phyloP scores from a whole-genome alignment of 2,113 vertebrate genomes.

The Hyperopisus bebe region DNA sequence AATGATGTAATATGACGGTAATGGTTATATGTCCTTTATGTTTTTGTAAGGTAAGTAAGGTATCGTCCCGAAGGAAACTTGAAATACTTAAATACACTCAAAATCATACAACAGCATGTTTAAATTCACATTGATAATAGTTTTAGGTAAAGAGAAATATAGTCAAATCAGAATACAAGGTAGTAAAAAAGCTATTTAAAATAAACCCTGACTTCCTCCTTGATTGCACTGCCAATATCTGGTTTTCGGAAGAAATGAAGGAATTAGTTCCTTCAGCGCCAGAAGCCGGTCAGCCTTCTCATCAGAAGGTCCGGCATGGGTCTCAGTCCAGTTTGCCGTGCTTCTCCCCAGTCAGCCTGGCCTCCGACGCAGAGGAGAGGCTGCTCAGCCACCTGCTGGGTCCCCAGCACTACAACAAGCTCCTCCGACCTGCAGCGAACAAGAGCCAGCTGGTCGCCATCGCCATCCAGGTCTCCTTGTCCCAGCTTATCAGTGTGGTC shows the following conservation, averaged over 20 bases:
- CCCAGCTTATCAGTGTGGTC: conserved; percentile 71
- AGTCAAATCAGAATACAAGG: not conserved
- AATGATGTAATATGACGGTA: not conserved
- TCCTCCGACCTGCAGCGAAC: conserved; percentile 67
- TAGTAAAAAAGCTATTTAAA: not conserved
- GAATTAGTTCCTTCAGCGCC: not conserved
- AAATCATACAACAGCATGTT: not conserved
- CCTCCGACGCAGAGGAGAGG: conserved; percentile 64
- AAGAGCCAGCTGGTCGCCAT: conserved; percentile 69
- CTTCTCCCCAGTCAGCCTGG: conserved; percentile 43
- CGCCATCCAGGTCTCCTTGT: conserved; percentile 67
- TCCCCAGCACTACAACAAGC: conserved; percentile 67
- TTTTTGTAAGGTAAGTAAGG: not conserved
- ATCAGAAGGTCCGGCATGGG: not conserved
- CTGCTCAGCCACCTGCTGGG: conserved; percentile 63
- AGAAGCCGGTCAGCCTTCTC: not conserved
- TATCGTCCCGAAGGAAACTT: not conserved
- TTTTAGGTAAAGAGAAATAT: not conserved
- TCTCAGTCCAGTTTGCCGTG: not conserved
- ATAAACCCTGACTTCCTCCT: not conserved
- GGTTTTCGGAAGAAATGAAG: not conserved
- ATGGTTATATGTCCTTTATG: not conserved
- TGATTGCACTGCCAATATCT: not conserved
- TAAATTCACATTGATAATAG: not conserved
- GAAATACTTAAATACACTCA: not conserved